Evolutionary conservation across 2,113 vertebrate genomes (phyloP).

Genomic region (Aegithalos caudatus): DNA sequence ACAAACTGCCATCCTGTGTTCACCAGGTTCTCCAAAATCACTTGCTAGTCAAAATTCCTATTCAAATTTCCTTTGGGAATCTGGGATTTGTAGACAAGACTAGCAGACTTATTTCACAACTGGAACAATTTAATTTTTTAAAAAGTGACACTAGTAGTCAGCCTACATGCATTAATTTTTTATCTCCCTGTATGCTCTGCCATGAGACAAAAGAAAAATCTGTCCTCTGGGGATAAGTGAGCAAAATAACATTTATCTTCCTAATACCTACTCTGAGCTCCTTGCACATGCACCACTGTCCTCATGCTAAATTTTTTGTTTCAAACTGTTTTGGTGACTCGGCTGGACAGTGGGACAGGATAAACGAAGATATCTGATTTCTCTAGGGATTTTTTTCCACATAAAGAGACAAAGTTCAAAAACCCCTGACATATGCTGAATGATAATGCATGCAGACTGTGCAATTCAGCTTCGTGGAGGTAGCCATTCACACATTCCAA

Average conservation of each 20-base stretch:
- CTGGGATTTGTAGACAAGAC: not conserved
- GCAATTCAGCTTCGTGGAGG: not conserved
- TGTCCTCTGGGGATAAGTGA: not conserved
- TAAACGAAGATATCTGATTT: not conserved
- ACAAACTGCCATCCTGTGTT: rapidly evolving
- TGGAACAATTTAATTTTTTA: not conserved
- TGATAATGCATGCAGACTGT: not conserved
- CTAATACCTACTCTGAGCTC: not conserved
- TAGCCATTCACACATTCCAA: not conserved
- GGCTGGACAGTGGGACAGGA: not conserved
- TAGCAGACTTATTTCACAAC: not conserved
- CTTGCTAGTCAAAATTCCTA: not conserved
- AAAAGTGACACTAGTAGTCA: not conserved
- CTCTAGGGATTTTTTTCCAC: not conserved
- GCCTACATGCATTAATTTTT: not conserved
- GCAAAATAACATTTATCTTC: not conserved
- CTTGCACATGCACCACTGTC: not conserved
- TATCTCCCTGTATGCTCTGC: not conserved
- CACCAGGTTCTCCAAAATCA: not conserved
- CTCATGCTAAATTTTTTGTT: not conserved
- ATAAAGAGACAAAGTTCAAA: not conserved
- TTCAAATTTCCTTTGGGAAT: not conserved
- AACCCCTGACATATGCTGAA: not conserved
- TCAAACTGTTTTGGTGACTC: not conserved
- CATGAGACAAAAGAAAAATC: not conserved